Conservation (phyloP, 2,113 vertebrate species). For the Neogale vison region DNA sequence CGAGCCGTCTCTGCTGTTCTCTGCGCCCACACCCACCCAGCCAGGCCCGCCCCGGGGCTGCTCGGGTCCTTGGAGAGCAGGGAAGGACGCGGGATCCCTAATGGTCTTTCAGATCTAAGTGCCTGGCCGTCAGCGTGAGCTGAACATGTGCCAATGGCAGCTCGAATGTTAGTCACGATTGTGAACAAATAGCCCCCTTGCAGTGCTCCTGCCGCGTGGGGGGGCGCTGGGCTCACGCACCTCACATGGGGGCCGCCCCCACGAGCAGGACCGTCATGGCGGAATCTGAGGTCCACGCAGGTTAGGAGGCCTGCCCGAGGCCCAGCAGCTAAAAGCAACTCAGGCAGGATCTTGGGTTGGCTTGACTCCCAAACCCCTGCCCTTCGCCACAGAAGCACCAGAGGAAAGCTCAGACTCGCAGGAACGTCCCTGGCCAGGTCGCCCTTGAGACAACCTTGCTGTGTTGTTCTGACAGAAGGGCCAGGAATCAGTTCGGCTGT, state of each 20-base stretch:
- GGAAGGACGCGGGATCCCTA: background rate
- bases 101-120: background rate
- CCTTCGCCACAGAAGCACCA: background rate
- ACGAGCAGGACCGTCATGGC: background rate
- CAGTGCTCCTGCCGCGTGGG: background rate
- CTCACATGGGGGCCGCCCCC: rapidly evolving
- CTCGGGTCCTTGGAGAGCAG: rapidly evolving
- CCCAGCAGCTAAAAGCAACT: background rate
- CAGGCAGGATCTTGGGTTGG: background rate
- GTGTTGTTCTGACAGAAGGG: background rate
- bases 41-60: rapidly evolving
- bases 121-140: rapidly evolving
- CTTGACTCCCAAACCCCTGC: background rate
- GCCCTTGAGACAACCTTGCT: background rate
- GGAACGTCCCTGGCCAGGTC: background rate
- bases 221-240: background rate
- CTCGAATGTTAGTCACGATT: background rate
- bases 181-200: rapidly evolving
- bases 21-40: background rate
- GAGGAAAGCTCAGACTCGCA: background rate
- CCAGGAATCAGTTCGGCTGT: background rate
- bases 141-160: background rate
- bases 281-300: background rate
- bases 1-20: background rate
- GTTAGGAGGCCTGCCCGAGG: background rate